A percentile compares a stretch with the other conserved stretches of the same genome.
Conservation (phyloP, 2,113 vertebrate species). For the Cavia aperea region DNA sequence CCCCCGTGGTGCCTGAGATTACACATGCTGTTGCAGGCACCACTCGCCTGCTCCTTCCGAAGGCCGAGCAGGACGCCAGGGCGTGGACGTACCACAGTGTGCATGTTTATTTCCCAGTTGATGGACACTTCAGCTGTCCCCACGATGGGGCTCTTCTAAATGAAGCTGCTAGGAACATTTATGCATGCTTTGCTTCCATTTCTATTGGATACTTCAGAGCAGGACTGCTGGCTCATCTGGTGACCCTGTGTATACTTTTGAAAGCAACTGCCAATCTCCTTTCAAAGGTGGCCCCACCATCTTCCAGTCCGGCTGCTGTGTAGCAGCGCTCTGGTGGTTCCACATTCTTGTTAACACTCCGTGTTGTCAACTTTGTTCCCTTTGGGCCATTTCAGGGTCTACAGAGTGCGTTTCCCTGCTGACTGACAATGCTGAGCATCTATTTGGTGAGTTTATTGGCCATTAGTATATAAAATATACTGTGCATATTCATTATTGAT, state of each 20-base stretch:
- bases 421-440: accelerated
- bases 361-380: neutral
- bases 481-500: neutral
- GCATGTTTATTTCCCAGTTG: accelerated
- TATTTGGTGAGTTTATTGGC: neutral
- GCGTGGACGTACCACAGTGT: accelerated
- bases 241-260: neutral
- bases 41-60: neutral
- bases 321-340: accelerated
- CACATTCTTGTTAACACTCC: neutral
- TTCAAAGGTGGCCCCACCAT: neutral
- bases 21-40: accelerated
- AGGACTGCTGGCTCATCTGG: neutral
- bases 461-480: neutral
- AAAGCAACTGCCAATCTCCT: neutral
- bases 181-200: accelerated
- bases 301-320: neutral
- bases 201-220: neutral
- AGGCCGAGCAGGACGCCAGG: neutral
- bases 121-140: neutral
- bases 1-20: accelerated
- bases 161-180: neutral
- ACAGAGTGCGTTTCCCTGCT: neutral
- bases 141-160: too few species aligned
- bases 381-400: neutral